These are phyloP conservation scores for Ericerus pela DNA, from an alignment of 1,140 invertebrate species.

Conservation along the genomic window DNA sequence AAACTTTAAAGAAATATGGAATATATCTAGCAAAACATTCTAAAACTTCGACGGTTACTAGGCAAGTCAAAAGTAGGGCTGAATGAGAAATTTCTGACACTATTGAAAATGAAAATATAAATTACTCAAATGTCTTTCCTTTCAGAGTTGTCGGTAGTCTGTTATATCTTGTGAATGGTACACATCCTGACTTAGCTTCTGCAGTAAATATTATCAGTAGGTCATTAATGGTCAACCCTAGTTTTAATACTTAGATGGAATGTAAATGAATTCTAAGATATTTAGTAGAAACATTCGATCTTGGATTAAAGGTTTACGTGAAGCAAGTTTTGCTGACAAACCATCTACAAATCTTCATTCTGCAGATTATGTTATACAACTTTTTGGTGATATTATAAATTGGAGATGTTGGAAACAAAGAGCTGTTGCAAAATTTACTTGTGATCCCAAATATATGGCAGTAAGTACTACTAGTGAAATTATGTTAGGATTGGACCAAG, in stretches of 20 bases:
- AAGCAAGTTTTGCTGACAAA: conserved; percentile 19
- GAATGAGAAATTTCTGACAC: conserved; percentile 20
- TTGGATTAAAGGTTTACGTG: conserved; percentile 8
- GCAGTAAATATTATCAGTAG: conserved; percentile 25
- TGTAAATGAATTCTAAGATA: conserved; percentile 27
- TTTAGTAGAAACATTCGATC: conserved; percentile 21
- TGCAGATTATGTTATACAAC: conserved; percentile 21
- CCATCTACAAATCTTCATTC: conserved; percentile 24
- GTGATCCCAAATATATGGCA: conserved; percentile 25
- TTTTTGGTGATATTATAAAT: conserved; percentile 18
- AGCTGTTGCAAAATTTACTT: conserved; percentile 21
- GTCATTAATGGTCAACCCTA: conserved; percentile 21
- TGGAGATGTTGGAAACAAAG: conserved; percentile 23
- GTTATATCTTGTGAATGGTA: conserved; percentile 27
- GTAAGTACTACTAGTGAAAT: conserved; percentile 23
- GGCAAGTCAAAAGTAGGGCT: conserved; percentile 15
- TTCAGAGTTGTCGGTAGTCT: conserved; percentile 28
- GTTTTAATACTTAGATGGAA: conserved; percentile 20
- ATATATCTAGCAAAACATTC: conserved; percentile 27
- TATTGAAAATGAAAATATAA: conserved; percentile 11
- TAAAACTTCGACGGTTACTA: conserved; percentile 30
- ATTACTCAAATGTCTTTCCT: conserved; percentile 22
- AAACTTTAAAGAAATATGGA: conserved; percentile 29
- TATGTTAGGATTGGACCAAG: too few relatives aligned
- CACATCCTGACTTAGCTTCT: conserved; percentile 32